Percentiles rank a stretch among this genome's conserved stretches.
These are phyloP conservation scores for Andrena marginata DNA, from an alignment of 2,888 invertebrate species.

Conservation along the genomic window DNA sequence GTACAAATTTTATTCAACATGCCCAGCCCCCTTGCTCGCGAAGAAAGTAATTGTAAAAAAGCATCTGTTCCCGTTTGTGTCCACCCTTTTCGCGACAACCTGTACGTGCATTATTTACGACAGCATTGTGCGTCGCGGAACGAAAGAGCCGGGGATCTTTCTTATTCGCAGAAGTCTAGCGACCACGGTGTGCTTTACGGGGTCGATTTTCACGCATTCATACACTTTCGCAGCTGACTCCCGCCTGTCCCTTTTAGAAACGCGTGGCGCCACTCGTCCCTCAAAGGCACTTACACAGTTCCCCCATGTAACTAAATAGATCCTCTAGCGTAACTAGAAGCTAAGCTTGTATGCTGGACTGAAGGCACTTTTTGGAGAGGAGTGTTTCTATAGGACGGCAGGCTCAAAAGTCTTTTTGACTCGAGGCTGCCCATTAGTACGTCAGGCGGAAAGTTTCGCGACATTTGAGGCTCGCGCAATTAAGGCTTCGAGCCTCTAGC, in stretches of 20 bases:
- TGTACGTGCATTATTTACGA: neutral
- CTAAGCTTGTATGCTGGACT: slow-evolving; percentile 12
- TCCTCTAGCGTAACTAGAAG: slow-evolving; percentile 10
- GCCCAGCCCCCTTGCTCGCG: neutral
- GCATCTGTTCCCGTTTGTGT: neutral
- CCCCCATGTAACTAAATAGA: slow-evolving; percentile 28
- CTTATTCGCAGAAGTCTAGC: neutral
- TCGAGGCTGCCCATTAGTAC: slow-evolving; percentile 10
- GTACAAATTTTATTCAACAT: neutral
- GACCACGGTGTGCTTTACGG: neutral
- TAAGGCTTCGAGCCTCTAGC: neutral
- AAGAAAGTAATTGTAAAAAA: neutral
- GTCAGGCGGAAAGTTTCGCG: slow-evolving; percentile 8
- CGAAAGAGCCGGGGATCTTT: neutral
- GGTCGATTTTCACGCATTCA: slow-evolving; percentile 48
- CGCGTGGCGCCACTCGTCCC: neutral
- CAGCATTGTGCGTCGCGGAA: neutral
- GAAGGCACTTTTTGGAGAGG: slow-evolving; percentile 17
- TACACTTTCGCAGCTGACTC: slow-evolving; percentile 27
- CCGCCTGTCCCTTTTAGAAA: slow-evolving; percentile 1
- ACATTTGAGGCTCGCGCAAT: slow-evolving; percentile 3
- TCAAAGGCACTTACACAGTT: slow-evolving; percentile 33
- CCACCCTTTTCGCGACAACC: neutral
- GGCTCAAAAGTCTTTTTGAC: slow-evolving; percentile 1
- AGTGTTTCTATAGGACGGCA: slow-evolving; percentile 30